phyloP scores from a whole-genome alignment of 1,140 invertebrate genomes.

The Chironomus tepperi region DNA sequence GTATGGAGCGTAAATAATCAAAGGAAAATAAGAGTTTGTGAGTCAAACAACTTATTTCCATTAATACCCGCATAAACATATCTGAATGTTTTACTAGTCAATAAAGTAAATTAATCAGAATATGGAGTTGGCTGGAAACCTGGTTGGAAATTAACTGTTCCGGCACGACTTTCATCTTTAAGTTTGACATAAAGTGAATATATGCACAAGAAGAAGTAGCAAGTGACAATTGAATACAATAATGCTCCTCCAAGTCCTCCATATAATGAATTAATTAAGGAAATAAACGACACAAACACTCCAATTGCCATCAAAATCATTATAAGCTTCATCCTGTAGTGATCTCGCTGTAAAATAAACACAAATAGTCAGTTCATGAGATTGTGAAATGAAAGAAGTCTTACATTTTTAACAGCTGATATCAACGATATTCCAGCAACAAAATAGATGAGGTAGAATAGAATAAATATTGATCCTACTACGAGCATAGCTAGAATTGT shows the following conservation, averaged over 20 bases:
- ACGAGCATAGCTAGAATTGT: too few relatives aligned
- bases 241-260: neutral
- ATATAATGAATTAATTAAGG: neutral
- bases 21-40: too few relatives aligned
- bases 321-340: neutral
- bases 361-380: neutral
- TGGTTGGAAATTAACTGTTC: too few relatives aligned
- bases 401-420: neutral
- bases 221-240: neutral
- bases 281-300: neutral
- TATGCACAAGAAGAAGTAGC: neutral
- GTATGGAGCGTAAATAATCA: too few relatives aligned
- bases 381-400: too few relatives aligned
- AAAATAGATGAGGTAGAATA: neutral
- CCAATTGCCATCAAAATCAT: neutral
- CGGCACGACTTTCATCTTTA: neutral
- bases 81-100: too few relatives aligned
- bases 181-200: slow-evolving; percentile 11
- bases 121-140: too few relatives aligned
- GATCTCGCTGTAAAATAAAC: neutral
- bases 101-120: too few relatives aligned
- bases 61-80: too few relatives aligned
- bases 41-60: too few relatives aligned
- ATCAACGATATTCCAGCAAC: neutral
- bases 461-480: neutral